Evolutionary conservation across 2,113 vertebrate genomes (phyloP).

Genomic region (Sorex araneus): DNA sequence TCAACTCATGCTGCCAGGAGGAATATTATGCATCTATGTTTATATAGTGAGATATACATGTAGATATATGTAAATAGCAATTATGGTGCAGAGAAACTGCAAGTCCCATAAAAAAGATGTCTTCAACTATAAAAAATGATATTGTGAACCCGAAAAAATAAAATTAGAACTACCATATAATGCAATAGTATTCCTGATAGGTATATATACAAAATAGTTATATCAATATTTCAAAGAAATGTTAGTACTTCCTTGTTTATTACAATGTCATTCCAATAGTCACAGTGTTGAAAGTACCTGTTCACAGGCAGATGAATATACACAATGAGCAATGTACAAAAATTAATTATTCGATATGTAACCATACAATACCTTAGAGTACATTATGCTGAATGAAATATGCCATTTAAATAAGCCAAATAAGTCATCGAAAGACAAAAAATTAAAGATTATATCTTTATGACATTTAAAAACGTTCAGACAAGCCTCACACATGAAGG

Average conservation of each 20-base stretch:
- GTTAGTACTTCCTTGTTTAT: not conserved
- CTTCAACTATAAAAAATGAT: not conserved
- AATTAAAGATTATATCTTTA: not conserved
- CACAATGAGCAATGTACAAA: not conserved
- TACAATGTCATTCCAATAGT: not conserved
- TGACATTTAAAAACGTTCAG: not conserved
- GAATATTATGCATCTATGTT: not conserved
- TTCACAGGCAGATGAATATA: not conserved
- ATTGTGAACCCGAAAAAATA: not conserved
- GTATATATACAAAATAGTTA: not conserved
- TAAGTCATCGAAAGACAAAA: not conserved
- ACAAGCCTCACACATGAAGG: too few relatives aligned
- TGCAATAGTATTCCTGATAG: too few relatives aligned
- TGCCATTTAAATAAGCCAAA: not conserved
- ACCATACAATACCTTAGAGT: fast-evolving
- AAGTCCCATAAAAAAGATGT: not conserved
- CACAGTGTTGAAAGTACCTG: not conserved
- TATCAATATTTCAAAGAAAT: not conserved
- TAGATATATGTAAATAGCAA: too few relatives aligned
- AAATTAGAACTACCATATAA: not conserved
- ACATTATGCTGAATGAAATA: not conserved
- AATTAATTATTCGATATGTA: too few relatives aligned
- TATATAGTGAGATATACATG: too few relatives aligned
- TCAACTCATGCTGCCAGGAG: not conserved
- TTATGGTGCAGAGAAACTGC: not conserved